phyloP scores from a whole-genome alignment of 2,797 vertebrate genomes.

The Zenarchopterus dispar region DNA sequence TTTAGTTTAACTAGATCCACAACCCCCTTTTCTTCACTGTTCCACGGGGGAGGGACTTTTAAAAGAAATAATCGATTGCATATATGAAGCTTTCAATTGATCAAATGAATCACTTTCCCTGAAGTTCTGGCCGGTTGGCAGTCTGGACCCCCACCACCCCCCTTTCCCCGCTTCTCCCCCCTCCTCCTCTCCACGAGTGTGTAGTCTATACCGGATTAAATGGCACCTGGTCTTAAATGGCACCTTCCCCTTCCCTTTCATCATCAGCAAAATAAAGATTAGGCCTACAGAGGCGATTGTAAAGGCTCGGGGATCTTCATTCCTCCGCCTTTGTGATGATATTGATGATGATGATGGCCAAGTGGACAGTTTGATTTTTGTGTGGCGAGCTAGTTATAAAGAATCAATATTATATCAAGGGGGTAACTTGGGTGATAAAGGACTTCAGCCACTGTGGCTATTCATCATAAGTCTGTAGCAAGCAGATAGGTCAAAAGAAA shows the following conservation, averaged over 20 bases:
- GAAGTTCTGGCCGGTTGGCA: too few relatives aligned
- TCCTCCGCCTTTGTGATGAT: slow-evolving; percentile 97
- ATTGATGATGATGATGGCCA: slow-evolving; percentile 99
- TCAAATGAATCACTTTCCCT: too few relatives aligned
- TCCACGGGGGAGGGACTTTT: too few relatives aligned
- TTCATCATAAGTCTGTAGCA: slow-evolving; percentile 99
- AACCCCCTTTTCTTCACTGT: too few relatives aligned
- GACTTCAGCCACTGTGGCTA: slow-evolving; percentile 97
- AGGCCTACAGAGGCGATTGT: slow-evolving; percentile 88
- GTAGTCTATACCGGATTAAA: slow-evolving; percentile 74
- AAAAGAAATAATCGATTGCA: too few relatives aligned
- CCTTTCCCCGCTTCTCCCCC: too few relatives aligned
- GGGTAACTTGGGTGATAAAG: slow-evolving; percentile 99
- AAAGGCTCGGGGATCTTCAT: slow-evolving; percentile 91
- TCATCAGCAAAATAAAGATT: slow-evolving; percentile 94
- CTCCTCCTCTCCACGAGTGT: slow-evolving; percentile 8
- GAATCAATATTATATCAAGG: slow-evolving; percentile 99
- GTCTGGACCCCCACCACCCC: too few relatives aligned
- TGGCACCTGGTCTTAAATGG: slow-evolving; percentile 82
- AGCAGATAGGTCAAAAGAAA: slow-evolving; percentile 99
- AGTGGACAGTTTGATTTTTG: slow-evolving; percentile 99
- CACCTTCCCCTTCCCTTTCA: slow-evolving; percentile 85
- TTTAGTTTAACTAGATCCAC: too few relatives aligned
- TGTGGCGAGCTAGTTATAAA: slow-evolving; percentile 99
- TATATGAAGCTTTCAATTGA: too few relatives aligned